phyloP scores from a whole-genome alignment of 2,113 vertebrate genomes.

The Malaclemys terrapin region DNA sequence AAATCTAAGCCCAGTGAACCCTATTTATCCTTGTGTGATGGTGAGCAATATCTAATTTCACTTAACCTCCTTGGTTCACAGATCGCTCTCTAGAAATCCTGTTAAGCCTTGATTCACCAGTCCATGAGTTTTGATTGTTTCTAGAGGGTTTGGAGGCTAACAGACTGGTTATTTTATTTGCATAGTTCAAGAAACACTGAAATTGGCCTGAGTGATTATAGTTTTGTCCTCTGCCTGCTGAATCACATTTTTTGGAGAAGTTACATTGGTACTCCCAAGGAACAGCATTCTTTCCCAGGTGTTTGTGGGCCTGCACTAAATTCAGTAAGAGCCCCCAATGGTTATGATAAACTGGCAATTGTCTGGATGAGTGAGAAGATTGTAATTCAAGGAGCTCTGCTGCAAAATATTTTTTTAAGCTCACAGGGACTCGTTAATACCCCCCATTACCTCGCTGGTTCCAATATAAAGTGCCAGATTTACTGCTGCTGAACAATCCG shows the following conservation, averaged over 20 bases:
- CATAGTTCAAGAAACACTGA: slow-evolving; percentile 42
- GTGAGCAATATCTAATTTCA: slow-evolving; percentile 7
- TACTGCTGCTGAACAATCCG: neutral
- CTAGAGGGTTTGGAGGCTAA: neutral
- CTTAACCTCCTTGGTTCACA: neutral
- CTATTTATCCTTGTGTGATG: neutral
- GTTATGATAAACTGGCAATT: neutral
- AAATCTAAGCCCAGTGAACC: slow-evolving; percentile 10
- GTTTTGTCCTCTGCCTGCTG: slow-evolving; percentile 20
- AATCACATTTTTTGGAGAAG: neutral
- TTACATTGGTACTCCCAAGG: neutral
- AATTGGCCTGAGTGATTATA: slow-evolving; percentile 32
- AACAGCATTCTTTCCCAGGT: slow-evolving; percentile 9
- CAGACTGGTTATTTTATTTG: neutral
- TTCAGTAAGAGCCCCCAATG: neutral
- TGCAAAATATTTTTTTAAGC: neutral
- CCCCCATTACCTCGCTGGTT: neutral
- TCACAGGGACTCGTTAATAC: neutral
- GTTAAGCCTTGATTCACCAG: slow-evolving; percentile 37
- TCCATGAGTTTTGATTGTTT: slow-evolving; percentile 34
- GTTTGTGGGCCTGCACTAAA: neutral
- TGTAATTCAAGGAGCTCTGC: neutral
- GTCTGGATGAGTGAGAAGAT: neutral
- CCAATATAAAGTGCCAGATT: neutral
- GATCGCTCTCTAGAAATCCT: slow-evolving; percentile 12